Conservation (phyloP, 1,140 invertebrate genomes). For the Paramacrobiotus metropolitanus region DNA sequence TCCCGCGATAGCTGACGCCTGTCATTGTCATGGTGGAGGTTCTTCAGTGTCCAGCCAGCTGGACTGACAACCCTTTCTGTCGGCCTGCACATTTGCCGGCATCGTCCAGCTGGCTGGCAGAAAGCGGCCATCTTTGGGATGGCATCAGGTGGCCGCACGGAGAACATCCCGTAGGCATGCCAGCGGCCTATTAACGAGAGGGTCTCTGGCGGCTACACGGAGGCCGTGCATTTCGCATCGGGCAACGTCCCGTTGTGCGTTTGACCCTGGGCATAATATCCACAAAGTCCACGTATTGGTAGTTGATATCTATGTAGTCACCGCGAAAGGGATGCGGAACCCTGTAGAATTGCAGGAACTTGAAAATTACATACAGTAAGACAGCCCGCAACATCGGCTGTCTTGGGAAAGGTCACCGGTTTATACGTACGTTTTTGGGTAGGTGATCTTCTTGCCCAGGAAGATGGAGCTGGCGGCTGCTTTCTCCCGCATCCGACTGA, state of each 20-base stretch:
- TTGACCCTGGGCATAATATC: conserved; percentile 67
- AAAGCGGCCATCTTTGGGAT: too few relatives aligned
- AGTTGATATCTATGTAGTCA: conserved; percentile 56
- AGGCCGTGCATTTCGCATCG: too few relatives aligned
- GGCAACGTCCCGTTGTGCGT: conserved; percentile 47
- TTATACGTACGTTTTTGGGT: conserved; percentile 38
- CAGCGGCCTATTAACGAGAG: too few relatives aligned
- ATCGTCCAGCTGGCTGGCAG: too few relatives aligned
- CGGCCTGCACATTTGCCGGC: too few relatives aligned
- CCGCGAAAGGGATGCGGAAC: conserved; percentile 63
- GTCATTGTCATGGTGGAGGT: too few relatives aligned
- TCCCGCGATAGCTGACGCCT: too few relatives aligned
- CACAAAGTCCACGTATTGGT: conserved; percentile 66
- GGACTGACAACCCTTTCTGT: too few relatives aligned
- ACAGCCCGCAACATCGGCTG: not conserved
- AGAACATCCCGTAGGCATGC: too few relatives aligned
- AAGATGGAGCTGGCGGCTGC: conserved; percentile 65
- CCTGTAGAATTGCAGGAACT: conserved; percentile 24
- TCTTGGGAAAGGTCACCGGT: conserved; percentile 2
- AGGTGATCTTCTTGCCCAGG: conserved; percentile 53
- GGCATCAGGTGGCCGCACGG: too few relatives aligned
- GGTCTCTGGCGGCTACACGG: too few relatives aligned
- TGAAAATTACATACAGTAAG: not conserved
- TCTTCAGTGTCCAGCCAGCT: too few relatives aligned
- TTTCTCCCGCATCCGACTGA: conserved; percentile 66